These are phyloP conservation scores for Ophioderma brevispina DNA, from an alignment of 35 echinoderm and acorn worm genomes.

Conservation along the genomic window DNA sequence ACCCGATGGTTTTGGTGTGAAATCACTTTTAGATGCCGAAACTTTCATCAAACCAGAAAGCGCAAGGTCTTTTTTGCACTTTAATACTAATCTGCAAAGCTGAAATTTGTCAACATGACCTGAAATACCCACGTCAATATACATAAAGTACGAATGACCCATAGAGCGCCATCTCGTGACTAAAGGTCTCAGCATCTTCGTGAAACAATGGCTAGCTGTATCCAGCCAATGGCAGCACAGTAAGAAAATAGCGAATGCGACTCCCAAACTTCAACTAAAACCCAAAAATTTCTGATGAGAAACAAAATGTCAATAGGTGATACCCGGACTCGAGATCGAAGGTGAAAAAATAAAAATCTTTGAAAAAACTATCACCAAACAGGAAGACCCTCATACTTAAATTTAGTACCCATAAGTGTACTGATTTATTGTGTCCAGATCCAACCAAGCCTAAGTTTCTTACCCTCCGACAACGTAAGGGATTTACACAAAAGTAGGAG, in stretches of 20 bases:
- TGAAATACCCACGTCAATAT: background rate
- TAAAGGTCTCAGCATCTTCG: conserved; percentile 46
- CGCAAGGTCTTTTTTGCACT: background rate
- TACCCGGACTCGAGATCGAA: background rate
- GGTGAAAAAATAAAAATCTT: background rate
- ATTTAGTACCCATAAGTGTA: too few relatives aligned
- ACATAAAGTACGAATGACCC: conserved; percentile 29
- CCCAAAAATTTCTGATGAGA: conserved; percentile 32
- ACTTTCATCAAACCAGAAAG: conserved; percentile 8
- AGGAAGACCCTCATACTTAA: background rate
- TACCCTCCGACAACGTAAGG: conserved; percentile 17
- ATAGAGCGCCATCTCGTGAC: conserved; percentile 22
- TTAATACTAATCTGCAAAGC: background rate
- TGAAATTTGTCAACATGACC: background rate
- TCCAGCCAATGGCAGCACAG: conserved; percentile 17
- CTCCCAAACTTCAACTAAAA: conserved; percentile 10
- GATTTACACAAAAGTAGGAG: conserved; percentile 18
- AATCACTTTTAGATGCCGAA: conserved; percentile 53
- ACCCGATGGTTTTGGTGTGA: conserved; percentile 9
- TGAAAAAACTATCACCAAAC: background rate
- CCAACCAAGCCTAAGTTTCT: conserved; percentile 26
- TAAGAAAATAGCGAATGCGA: background rate
- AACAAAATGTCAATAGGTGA: background rate
- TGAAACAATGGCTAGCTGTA: conserved; percentile 41
- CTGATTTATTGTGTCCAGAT: conserved; percentile 5